A percentile compares a stretch with the other conserved stretches of the same genome.
Conservation (phyloP, 2,113 vertebrate species). For the Corvus hawaiiensis region DNA sequence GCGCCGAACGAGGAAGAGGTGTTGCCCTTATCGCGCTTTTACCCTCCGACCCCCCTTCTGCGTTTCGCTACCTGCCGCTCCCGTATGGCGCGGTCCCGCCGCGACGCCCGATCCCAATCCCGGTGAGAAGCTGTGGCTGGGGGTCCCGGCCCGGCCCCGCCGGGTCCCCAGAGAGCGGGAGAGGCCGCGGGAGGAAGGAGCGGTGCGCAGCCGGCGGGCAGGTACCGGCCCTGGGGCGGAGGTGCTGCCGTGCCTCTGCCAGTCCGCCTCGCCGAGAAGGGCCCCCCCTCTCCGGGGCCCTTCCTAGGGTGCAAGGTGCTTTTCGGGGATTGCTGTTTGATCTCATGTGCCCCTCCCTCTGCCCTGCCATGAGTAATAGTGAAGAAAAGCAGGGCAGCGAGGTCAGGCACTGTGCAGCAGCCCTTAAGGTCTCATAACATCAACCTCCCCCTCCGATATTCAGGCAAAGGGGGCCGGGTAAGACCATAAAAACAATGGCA, state of each 20-base stretch:
- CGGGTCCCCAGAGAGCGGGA: neutral
- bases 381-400: neutral
- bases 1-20: neutral
- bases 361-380: accelerated
- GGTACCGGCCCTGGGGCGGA: neutral
- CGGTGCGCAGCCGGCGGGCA: neutral
- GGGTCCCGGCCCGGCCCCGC: too few species aligned
- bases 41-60: neutral
- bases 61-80: neutral
- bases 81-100: neutral
- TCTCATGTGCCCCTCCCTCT: neutral
- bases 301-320: neutral
- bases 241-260: neutral
- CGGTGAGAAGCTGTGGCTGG: too few species aligned
- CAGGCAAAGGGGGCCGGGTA: neutral
- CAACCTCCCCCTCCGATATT: too few species aligned
- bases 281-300: accelerated
- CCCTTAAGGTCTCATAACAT: neutral
- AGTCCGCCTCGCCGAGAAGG: neutral
- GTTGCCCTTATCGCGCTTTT: neutral
- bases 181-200: neutral
- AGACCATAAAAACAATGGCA: neutral
- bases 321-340: neutral
- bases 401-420: neutral
- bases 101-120: neutral